Evolutionary conservation across 2,797 vertebrate genomes (phyloP).

Genomic region (Cygnus olor): DNA sequence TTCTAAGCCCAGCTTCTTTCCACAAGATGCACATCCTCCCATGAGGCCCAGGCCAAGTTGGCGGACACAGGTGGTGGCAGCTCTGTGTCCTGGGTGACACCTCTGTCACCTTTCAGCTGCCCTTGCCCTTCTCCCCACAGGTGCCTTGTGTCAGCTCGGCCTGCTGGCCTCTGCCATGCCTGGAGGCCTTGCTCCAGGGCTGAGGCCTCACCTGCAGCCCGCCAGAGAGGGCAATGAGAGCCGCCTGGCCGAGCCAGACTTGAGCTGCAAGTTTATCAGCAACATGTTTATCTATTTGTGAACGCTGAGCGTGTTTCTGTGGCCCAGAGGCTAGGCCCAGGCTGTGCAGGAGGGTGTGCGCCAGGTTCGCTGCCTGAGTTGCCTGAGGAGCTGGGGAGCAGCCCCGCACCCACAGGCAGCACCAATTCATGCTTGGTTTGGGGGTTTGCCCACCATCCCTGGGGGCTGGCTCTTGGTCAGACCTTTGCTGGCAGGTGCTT

Average conservation of each 20-base stretch:
- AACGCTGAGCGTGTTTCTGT: background rate
- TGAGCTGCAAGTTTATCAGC: background rate
- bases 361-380: accelerated
- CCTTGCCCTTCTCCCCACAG: background rate
- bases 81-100: background rate
- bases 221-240: background rate
- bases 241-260: background rate
- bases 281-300: background rate
- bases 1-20: background rate
- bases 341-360: background rate
- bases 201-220: background rate
- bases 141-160: accelerated
- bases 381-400: background rate
- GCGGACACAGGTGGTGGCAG: background rate
- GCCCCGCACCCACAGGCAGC: background rate
- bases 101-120: background rate
- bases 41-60: background rate
- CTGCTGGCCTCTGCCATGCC: background rate
- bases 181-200: background rate
- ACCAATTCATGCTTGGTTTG: background rate
- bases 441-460: background rate
- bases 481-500: constrained; percentile 31
- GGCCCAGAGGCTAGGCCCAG: accelerated
- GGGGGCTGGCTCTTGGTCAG: background rate
- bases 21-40: background rate